Percentiles rank a stretch among this genome's conserved stretches.
phyloP scores from a whole-genome alignment of 2,113 vertebrate species.

The Ceyx cyanopectus region DNA sequence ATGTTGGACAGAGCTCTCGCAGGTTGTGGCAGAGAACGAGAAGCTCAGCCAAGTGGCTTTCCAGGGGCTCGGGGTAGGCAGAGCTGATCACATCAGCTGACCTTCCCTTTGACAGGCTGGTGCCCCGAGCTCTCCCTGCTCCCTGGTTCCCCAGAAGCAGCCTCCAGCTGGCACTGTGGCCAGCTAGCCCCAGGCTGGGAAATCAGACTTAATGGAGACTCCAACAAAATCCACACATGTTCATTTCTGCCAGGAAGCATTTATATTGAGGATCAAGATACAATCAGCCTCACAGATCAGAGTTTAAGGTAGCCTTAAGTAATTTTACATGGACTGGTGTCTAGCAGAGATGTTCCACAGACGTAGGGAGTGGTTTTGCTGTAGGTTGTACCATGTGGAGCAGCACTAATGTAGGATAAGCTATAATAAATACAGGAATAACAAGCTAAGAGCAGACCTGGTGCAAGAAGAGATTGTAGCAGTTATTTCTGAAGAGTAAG shows the following conservation, averaged over 20 bases:
- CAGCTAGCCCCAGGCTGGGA: background rate
- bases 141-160: fast-evolving
- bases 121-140: fast-evolving
- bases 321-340: background rate
- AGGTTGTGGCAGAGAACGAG: fast-evolving
- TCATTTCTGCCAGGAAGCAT: background rate
- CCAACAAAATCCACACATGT: fast-evolving
- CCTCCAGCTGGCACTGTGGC: fast-evolving
- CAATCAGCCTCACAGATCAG: background rate
- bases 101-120: background rate
- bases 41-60: background rate
- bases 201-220: background rate
- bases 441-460: background rate
- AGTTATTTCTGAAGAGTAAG: background rate
- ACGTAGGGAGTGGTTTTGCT: background rate
- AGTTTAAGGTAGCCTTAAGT: background rate
- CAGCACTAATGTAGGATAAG: background rate
- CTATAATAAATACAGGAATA: background rate
- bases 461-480: background rate
- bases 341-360: background rate
- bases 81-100: background rate
- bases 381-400: background rate
- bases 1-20: fast-evolving
- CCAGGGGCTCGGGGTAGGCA: background rate
- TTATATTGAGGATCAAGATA: background rate